Evolutionary conservation across 2,797 vertebrate species (phyloP), one percentile per base, ranked within the genome.

Genomic region (Leptoclinus maculatus): DNA sequence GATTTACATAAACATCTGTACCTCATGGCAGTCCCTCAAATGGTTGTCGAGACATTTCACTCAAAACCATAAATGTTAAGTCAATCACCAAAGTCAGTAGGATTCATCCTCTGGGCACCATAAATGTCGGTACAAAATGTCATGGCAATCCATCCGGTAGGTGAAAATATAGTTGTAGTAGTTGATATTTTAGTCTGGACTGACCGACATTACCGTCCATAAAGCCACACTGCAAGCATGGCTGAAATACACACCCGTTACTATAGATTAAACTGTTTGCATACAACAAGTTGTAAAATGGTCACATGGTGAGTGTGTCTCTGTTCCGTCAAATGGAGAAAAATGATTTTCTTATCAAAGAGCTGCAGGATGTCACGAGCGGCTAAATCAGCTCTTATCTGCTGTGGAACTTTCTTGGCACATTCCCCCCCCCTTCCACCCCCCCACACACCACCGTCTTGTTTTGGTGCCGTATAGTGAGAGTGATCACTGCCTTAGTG

Each of bases 341-440:
- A 38, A 60, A 66, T n/a, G 16, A 41, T 16, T 53, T 47, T 29
- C n/a, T 65, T 58, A 29, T 78, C 43, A 68, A 63, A 78, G 43
- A 74, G 68, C 77, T 71, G 60, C 43, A 53, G 67, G 66, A 69
- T 54, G 53, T 59, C 63, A 75, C 13, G 0, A 59, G 74, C 27
- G 29, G 64, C 36, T n/a, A 54, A 76, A 74, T 86, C 51, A 54
- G 60, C 58, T 80, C 83, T 84, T 72, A 76, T 83, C 69, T 74
- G 41, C 76, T 17, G 62, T 38, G 49, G 47, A 74, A 74, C 71
- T 76, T 69, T 82, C 65, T 59, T 63, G 43, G 66, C 29, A 29
- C 9, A 38, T 54, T 41, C 74, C 16, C 9, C 58, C 5, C 13
- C 32, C 32, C 32, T 3, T 29, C 27, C 27, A 29, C 27, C 32